Percentiles rank a stretch among this genome's conserved stretches.
phyloP scores from a whole-genome alignment of 2,797 vertebrate genomes.

The Poeciliopsis paucimaculata region DNA sequence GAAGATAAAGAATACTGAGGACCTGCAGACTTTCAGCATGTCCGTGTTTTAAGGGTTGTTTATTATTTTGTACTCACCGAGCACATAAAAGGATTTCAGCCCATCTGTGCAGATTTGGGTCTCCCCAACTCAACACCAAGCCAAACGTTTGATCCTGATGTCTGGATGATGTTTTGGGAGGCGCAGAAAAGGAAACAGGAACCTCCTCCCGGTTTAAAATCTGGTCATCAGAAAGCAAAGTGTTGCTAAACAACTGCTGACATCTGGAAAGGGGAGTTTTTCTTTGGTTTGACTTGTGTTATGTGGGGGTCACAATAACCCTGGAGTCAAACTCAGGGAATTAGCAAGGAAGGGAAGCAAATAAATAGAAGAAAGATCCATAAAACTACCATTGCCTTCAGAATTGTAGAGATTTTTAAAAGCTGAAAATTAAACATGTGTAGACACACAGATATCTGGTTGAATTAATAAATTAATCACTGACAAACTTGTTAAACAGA shows the following conservation, averaged over 20 bases:
- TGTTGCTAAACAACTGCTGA: slow-evolving; percentile 3
- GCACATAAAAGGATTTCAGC: slow-evolving; percentile 31
- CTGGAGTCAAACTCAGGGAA: slow-evolving; percentile 1
- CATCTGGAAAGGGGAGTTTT: slow-evolving; percentile 17
- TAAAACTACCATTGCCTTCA: background rate
- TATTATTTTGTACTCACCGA: slow-evolving; percentile 13
- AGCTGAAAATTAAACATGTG: background rate
- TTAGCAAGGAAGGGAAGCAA: slow-evolving; percentile 17
- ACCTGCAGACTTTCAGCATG: background rate
- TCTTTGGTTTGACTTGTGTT: slow-evolving; percentile 8
- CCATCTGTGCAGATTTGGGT: slow-evolving; percentile 21
- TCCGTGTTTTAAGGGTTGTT: background rate
- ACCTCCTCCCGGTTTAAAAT: slow-evolving; percentile 18
- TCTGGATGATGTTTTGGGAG: slow-evolving; percentile 23
- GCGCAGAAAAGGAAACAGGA: slow-evolving; percentile 26
- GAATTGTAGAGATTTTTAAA: background rate
- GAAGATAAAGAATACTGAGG: background rate
- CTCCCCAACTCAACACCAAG: slow-evolving; percentile 4
- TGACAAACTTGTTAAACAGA: background rate
- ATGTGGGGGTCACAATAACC: slow-evolving; percentile 18
- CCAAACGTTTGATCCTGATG: slow-evolving; percentile 17
- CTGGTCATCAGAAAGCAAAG: slow-evolving; percentile 3
- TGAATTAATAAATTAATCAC: background rate
- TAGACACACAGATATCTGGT: background rate
- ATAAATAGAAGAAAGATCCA: background rate